phyloP scores from a whole-genome alignment of 1,140 invertebrate species.

The Lerema accius region DNA sequence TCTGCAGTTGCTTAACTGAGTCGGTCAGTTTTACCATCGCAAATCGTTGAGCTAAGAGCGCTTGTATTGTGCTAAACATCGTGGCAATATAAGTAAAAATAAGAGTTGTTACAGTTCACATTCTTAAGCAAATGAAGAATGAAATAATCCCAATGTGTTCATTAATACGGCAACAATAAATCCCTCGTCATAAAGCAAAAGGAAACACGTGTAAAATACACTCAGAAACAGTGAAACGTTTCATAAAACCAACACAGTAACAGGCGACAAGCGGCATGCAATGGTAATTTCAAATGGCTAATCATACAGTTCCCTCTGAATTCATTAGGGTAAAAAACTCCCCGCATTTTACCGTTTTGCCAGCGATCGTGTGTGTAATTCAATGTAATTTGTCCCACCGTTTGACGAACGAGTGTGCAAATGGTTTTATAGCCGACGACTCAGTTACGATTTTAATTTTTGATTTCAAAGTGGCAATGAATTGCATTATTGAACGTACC shows the following conservation, averaged over 20 bases:
- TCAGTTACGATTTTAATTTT: neutral
- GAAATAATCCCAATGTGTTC: too few relatives aligned
- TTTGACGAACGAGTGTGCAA: slow-evolving; percentile 18
- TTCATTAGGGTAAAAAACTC: slow-evolving; percentile 26
- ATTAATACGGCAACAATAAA: too few relatives aligned
- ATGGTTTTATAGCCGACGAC: slow-evolving; percentile 5
- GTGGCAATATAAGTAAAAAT: too few relatives aligned
- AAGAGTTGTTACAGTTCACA: too few relatives aligned
- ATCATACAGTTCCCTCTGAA: slow-evolving; percentile 28
- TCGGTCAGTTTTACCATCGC: too few relatives aligned
- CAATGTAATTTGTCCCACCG: slow-evolving; percentile 22
- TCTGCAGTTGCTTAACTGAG: too few relatives aligned
- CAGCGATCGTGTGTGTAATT: slow-evolving; percentile 27
- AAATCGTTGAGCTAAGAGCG: too few relatives aligned
- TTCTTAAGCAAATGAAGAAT: too few relatives aligned
- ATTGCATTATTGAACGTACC: too few relatives aligned
- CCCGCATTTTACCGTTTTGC: slow-evolving; percentile 19
- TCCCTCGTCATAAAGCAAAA: neutral
- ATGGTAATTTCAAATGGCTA: slow-evolving; percentile 28
- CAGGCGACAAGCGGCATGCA: slow-evolving; percentile 15
- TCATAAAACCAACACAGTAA: slow-evolving; percentile 9
- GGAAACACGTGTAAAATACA: neutral
- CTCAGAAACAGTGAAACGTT: neutral
- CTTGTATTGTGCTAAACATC: too few relatives aligned
- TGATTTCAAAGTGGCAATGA: neutral